A percentile compares a stretch with the other conserved stretches of the same genome.
Evolutionary conservation across 2,888 invertebrate genomes (phyloP).

Genomic region (Nomada ruficornis): DNA sequence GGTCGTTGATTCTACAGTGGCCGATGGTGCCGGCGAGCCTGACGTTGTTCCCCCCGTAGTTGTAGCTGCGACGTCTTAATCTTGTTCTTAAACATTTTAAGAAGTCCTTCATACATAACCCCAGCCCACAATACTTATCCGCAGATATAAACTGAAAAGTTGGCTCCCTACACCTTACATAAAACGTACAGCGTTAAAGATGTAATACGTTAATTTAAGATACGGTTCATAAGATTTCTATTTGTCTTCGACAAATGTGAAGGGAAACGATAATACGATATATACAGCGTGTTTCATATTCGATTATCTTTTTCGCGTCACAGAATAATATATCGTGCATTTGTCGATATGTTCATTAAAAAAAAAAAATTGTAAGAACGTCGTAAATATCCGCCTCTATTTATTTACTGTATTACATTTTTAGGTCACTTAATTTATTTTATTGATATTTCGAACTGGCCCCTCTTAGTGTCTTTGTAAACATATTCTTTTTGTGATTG

Average conservation of each 20-base stretch:
- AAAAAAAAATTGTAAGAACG: conserved; percentile 1
- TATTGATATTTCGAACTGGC: conserved; percentile 12
- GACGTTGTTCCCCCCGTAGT: conserved; percentile 82
- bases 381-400: background rate
- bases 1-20: conserved; percentile 79
- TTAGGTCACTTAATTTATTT: conserved; percentile 43
- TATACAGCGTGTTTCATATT: conserved; percentile 78
- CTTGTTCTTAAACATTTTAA: conserved; percentile 76
- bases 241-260: conserved; percentile 75
- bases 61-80: conserved; percentile 83
- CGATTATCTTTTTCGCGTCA: conserved; percentile 74
- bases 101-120: conserved; percentile 79
- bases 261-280: conserved; percentile 71
- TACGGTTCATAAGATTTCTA: conserved; percentile 78
- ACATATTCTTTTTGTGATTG: conserved; percentile 33
- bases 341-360: conserved; percentile 29
- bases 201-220: conserved; percentile 80
- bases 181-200: conserved; percentile 80
- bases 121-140: conserved; percentile 81
- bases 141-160: conserved; percentile 79
- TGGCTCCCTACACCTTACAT: conserved; percentile 74
- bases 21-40: conserved; percentile 81
- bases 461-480: conserved; percentile 14
- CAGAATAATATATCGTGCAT: conserved; percentile 32
- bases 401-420: conserved; percentile 6